phyloP scores from a whole-genome alignment of 2,113 vertebrate species.

The Salvator merianae region DNA sequence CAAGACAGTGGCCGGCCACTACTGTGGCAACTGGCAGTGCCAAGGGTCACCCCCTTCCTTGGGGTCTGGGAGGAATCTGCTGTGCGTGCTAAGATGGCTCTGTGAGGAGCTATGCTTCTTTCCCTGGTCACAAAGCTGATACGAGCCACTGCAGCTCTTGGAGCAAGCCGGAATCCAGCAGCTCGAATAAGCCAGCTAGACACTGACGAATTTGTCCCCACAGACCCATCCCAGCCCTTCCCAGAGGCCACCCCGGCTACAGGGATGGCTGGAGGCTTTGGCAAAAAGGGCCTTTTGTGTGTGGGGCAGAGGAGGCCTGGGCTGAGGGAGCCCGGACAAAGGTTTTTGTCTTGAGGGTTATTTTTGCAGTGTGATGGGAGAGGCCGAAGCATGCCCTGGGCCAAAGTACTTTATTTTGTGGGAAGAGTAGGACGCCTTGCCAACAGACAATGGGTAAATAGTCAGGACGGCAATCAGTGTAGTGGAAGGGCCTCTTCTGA shows the following conservation, averaged over 20 bases:
- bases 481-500: not conserved
- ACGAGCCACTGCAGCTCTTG: not conserved
- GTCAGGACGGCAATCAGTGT: not conserved
- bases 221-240: not conserved
- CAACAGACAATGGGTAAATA: rapidly evolving
- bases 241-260: not conserved
- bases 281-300: not conserved
- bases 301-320: not conserved
- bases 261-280: not conserved
- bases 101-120: not conserved
- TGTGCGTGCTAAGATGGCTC: not conserved
- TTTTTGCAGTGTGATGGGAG: not conserved
- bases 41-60: not conserved
- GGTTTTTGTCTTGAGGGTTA: not conserved
- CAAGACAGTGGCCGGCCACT: no score
- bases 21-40: no score
- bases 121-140: not conserved
- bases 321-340: not conserved
- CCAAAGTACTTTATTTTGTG: not conserved
- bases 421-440: rapidly evolving
- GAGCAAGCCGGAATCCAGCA: no score
- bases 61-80: not conserved
- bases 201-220: not conserved
- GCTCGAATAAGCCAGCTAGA: conserved; percentile 3
- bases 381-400: not conserved